A percentile compares a stretch with the other conserved stretches of the same genome.
Conservation (phyloP, 2,113 vertebrate genomes). For the Circaetus cinerascens region DNA sequence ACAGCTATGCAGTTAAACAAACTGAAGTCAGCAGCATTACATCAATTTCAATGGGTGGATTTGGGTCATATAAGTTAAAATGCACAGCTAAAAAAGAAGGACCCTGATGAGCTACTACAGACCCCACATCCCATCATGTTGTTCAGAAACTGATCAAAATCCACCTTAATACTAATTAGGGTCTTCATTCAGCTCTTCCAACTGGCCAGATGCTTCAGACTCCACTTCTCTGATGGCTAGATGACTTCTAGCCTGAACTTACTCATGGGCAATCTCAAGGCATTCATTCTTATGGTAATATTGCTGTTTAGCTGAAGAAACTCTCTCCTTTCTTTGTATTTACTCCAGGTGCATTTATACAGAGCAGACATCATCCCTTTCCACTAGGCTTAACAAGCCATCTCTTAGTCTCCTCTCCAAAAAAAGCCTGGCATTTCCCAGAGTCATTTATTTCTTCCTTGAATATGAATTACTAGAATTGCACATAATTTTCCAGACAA, state of each 20-base stretch:
- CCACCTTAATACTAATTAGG: neutral
- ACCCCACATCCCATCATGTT: neutral
- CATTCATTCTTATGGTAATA: rapidly evolving
- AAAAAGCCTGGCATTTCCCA: neutral
- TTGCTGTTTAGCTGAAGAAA: neutral
- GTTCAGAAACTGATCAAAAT: neutral
- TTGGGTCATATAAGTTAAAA: neutral
- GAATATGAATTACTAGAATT: neutral
- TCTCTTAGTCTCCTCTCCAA: neutral
- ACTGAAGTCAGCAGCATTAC: neutral
- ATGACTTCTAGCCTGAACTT: neutral
- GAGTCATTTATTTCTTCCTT: neutral
- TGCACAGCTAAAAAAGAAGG: neutral
- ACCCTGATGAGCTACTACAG: neutral
- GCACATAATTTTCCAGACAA: neutral
- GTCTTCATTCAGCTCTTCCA: neutral
- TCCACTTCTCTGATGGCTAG: neutral
- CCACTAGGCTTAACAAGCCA: neutral
- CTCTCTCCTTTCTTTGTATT: neutral
- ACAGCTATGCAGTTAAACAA: neutral
- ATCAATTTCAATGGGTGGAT: neutral
- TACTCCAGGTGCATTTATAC: neutral
- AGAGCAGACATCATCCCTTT: neutral
- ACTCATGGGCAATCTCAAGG: rapidly evolving
- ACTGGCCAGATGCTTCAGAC: neutral